A percentile compares a stretch with the other conserved stretches of the same genome.
These are phyloP conservation scores for Orchestia grillus DNA, from an alignment of 1,140 invertebrate species.

Conservation along the genomic window DNA sequence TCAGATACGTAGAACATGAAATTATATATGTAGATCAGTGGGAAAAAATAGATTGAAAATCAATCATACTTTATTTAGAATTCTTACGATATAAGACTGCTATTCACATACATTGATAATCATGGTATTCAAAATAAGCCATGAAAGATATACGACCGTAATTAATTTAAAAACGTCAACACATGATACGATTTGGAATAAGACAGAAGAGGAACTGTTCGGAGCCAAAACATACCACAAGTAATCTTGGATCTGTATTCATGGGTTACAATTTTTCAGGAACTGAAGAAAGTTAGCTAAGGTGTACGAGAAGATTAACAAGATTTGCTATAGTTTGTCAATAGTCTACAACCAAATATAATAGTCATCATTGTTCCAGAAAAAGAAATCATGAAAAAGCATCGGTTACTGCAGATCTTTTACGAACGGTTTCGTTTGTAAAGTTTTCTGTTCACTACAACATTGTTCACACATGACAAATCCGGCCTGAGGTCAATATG, in stretches of 20 bases:
- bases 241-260: not conserved
- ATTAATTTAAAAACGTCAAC: conserved; percentile 4
- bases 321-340: not conserved
- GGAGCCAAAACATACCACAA: not conserved
- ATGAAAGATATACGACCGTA: not conserved
- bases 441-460: not conserved
- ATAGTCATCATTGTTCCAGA: not conserved
- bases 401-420: not conserved
- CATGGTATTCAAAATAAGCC: conserved; percentile 51
- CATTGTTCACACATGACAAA: not conserved
- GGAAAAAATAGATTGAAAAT: not conserved
- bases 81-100: conserved; percentile 51
- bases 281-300: not conserved
- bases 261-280: not conserved
- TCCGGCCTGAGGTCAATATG: not conserved
- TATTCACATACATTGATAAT: conserved; percentile 52
- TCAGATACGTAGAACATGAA: no score
- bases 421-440: not conserved
- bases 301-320: not conserved
- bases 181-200: conserved; percentile 7
- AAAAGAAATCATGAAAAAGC: not conserved
- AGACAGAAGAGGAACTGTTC: not conserved
- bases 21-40: not conserved
- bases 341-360: not conserved
- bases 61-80: conserved; percentile 57